A percentile compares a stretch with the other conserved stretches of the same genome.
Evolutionary conservation across 2,888 invertebrate species (phyloP).

Genomic region (Nycteola revayana): DNA sequence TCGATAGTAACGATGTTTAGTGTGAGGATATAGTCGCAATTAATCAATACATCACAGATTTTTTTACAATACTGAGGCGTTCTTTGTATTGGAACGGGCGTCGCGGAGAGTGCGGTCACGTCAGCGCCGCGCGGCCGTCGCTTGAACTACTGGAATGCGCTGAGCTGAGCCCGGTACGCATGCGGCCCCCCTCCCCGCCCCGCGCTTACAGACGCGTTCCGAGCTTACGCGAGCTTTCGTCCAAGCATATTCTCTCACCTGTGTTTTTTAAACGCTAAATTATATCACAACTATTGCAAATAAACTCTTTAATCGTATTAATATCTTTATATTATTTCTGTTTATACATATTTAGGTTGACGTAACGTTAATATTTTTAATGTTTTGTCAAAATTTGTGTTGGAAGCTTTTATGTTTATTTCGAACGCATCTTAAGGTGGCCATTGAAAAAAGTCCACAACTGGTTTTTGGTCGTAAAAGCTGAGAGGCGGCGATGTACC

Average conservation of each 20-base stretch:
- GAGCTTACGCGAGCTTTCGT: conserved; percentile 50
- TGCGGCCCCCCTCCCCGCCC: conserved; percentile 53
- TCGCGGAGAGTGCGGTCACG: conserved; percentile 49
- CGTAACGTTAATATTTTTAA: conserved; percentile 2
- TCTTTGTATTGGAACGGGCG: conserved; percentile 75
- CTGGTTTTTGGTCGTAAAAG: conserved; percentile 34
- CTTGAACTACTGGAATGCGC: conserved; percentile 77
- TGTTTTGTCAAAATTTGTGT: conserved; percentile 4
- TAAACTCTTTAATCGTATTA: too few species aligned
- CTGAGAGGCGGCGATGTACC: conserved; percentile 22
- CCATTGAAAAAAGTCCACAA: conserved; percentile 42
- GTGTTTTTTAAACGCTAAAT: not conserved
- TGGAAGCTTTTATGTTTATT: conserved; percentile 28
- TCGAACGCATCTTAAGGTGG: conserved; percentile 36
- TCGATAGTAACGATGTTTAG: conserved; percentile 42
- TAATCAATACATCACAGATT: conserved; percentile 83
- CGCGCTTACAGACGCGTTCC: conserved; percentile 62
- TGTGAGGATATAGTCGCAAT: conserved; percentile 68
- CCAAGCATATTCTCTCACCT: conserved; percentile 34
- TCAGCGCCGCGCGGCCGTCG: conserved; percentile 64
- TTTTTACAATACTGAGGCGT: conserved; percentile 78
- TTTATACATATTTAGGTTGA: too few species aligned
- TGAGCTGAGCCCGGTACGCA: conserved; percentile 64
- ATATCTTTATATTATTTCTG: too few species aligned
- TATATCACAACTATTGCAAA: too few species aligned